Evolutionary conservation across 2,888 invertebrate species (phyloP).

Genomic region (Aphelenchoides bicaudatus): DNA sequence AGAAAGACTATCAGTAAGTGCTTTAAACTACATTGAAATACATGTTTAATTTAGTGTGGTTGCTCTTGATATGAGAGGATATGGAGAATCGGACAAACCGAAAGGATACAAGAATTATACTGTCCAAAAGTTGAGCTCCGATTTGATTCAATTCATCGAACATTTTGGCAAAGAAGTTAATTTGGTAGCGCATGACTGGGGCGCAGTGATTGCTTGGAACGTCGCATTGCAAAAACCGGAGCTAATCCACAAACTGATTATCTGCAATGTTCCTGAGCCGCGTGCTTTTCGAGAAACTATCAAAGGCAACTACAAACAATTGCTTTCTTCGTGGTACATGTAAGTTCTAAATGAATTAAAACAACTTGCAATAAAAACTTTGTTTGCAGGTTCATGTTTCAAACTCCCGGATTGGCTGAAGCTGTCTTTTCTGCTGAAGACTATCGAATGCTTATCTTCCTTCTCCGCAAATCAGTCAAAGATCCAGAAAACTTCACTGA

Average conservation of each 20-base stretch:
- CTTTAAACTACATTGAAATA: neutral
- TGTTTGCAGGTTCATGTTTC: conserved; percentile 66
- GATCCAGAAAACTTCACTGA: conserved; percentile 60
- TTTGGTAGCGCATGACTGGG: conserved; percentile 72
- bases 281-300: conserved; percentile 1
- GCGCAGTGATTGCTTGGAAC: neutral
- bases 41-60: conserved; percentile 70
- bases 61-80: conserved; percentile 76
- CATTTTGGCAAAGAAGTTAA: conserved; percentile 59
- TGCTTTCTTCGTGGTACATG: conserved; percentile 3
- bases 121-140: conserved; percentile 21
- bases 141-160: conserved; percentile 30
- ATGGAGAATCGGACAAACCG: conserved; percentile 76
- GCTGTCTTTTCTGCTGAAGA: conserved; percentile 69
- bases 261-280: conserved; percentile 6
- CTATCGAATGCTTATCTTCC: conserved; percentile 67
- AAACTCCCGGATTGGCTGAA: conserved; percentile 70
- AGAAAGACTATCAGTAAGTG: conserved; percentile 17
- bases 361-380: neutral
- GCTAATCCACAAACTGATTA: conserved; percentile 7
- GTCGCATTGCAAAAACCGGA: neutral
- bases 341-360: no score
- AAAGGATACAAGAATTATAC: conserved; percentile 67
- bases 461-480: conserved; percentile 63
- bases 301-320: neutral